Conservation (phyloP, 2,797 vertebrate species). For the Rhynchonycteris naso region DNA sequence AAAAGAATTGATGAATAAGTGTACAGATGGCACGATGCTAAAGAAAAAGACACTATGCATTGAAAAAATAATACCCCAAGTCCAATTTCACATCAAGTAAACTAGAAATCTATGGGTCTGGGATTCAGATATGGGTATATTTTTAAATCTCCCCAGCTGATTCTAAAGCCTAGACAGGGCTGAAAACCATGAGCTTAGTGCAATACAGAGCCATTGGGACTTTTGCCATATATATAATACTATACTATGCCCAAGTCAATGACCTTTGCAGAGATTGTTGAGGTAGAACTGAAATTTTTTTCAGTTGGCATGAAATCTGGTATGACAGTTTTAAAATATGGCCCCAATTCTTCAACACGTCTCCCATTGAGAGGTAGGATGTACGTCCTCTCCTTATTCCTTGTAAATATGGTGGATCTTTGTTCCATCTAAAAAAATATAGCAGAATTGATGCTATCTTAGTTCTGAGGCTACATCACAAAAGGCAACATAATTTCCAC, state of each 20-base stretch:
- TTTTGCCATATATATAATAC: not conserved
- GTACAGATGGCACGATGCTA: not conserved
- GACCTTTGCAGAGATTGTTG: not conserved
- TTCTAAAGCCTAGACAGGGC: not conserved
- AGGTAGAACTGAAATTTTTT: not conserved
- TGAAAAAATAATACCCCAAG: not conserved
- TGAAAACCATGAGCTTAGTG: not conserved
- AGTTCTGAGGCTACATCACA: not conserved
- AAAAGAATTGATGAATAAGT: not conserved
- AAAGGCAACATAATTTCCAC: not conserved
- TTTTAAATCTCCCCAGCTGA: not conserved
- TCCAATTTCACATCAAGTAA: not conserved
- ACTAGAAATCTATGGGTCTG: not conserved
- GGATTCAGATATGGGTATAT: not conserved
- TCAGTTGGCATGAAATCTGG: not conserved
- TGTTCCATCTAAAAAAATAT: not conserved
- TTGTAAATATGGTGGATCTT: not conserved
- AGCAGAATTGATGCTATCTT: not conserved
- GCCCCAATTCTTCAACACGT: not conserved
- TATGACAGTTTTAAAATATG: not conserved
- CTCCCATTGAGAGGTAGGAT: not conserved
- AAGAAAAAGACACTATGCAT: not conserved
- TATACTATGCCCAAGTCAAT: not conserved
- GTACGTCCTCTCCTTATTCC: not conserved
- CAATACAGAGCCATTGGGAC: too few species aligned